phyloP scores from a whole-genome alignment of 1,140 invertebrate species.

The Nephila pilipes region DNA sequence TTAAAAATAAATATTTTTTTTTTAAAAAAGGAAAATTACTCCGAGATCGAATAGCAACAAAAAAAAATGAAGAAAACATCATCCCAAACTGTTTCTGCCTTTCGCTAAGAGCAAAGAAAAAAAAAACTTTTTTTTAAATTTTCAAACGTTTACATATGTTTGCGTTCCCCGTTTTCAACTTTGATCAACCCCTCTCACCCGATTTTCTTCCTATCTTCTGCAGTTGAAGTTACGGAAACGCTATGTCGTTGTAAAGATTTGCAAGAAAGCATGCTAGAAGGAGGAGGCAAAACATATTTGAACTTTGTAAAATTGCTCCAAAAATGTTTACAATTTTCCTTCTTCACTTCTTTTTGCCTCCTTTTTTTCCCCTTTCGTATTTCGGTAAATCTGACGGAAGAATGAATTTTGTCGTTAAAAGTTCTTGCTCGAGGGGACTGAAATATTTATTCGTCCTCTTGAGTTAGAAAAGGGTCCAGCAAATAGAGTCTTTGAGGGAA shows the following conservation, averaged over 20 bases:
- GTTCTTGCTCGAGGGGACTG: slow-evolving; percentile 22
- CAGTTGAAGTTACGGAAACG: slow-evolving; percentile 19
- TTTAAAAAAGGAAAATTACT: not conserved
- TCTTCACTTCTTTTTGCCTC: not conserved
- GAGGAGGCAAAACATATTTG: slow-evolving; percentile 52
- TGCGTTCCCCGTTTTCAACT: slow-evolving; percentile 10
- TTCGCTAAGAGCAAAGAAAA: not conserved
- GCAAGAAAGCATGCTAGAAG: slow-evolving; percentile 25
- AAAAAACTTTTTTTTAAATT: not conserved
- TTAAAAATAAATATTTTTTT: not conserved
- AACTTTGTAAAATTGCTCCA: slow-evolving; percentile 42
- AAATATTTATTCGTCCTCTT: slow-evolving; percentile 50
- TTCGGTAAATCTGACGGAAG: slow-evolving; percentile 47
- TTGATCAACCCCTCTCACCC: not conserved
- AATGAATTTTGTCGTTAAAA: slow-evolving; percentile 58
- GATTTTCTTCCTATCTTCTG: not conserved
- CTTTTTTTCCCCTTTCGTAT: not conserved
- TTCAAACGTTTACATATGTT: slow-evolving; percentile 10
- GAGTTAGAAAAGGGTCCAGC: slow-evolving; percentile 30
- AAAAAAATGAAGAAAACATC: not conserved
- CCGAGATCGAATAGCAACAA: not conserved
- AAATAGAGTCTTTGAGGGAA: not conserved
- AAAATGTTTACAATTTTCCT: slow-evolving; percentile 58
- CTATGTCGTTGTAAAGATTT: slow-evolving; percentile 8
- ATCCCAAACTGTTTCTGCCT: not conserved